Base-by-base conservation (phyloP, 2,797 vertebrate genomes). In the Acrossocheilus fasciatus region DNA sequence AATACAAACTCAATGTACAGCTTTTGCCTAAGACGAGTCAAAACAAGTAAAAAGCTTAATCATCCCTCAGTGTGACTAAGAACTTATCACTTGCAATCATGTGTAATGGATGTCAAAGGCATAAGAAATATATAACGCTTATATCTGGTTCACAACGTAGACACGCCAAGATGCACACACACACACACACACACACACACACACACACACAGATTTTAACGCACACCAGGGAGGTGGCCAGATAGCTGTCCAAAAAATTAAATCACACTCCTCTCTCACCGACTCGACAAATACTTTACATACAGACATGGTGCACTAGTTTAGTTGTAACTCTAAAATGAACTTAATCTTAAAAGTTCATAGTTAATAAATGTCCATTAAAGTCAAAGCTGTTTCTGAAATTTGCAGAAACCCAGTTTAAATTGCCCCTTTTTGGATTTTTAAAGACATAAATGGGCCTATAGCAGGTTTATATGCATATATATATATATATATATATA, bases 231-330 rank as follows among this genome's bases (percentile, higher is more conserved):
- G 89, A 92, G 90, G 90, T 88, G 93, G 92, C 93, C 93, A 95
- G 91, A 94, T 92, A 94, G 92, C 93, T 94, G 92, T 95, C 94
- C 69, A 84, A 88, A 88, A 76, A 87, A 74, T 95, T 92, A 94
- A 90, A 89, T n/a, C 91, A 94, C 47, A 90, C 90, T 93, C 57
- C 59, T 54, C 92, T 93, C 90, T 18, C 87, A 52, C 4, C 79
- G 69, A 87, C 84, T 81, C 70, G 88, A 36, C 87, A 59, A 79
- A 77, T 70, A 36, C 52, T 69, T 79, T 1, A 66, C 41, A 62
- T 18, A 64, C 15, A 15, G 17, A 64, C 72, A 34, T 47, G 30
- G 2, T 64, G 54, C 34, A 66, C 30, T 39, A 30, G 41, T 39
- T 43, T 36, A 73, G 45, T 39, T 10, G 70, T 26, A 59, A 70